Conservation (phyloP, 2,888 invertebrate species). For the Netelia melanura region DNA sequence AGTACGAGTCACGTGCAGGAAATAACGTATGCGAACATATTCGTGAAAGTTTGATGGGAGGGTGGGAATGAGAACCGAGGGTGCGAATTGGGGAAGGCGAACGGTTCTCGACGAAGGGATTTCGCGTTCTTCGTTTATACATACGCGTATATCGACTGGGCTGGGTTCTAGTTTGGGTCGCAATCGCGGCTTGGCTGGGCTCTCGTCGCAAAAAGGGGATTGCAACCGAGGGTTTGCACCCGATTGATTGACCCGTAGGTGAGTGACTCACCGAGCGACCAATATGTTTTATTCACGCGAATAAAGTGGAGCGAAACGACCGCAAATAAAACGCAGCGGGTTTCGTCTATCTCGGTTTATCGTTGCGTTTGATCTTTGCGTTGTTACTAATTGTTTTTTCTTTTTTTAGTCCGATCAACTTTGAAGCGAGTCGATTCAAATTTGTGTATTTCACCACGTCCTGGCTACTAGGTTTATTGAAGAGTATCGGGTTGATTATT, state of each 20-base stretch:
- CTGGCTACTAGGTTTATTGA: background rate
- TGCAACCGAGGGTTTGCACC: conserved; percentile 34
- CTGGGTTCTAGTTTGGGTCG: background rate
- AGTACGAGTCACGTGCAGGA: conserved; percentile 58
- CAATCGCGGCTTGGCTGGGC: too few relatives aligned
- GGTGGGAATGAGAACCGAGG: conserved; percentile 28
- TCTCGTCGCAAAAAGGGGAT: conserved; percentile 12
- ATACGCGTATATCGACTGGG: conserved; percentile 36
- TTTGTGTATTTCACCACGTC: background rate
- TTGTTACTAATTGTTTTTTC: background rate
- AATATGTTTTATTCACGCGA: conserved; percentile 36
- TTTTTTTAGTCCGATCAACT: background rate
- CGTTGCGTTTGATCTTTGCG: too few relatives aligned
- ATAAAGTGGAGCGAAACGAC: background rate
- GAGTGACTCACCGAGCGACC: conserved; percentile 52
- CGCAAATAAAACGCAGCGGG: background rate
- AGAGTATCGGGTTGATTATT: conserved; percentile 30
- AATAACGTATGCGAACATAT: conserved; percentile 24
- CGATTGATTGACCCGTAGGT: conserved; percentile 50
- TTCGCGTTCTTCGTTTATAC: conserved; percentile 9
- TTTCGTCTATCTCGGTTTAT: too few relatives aligned
- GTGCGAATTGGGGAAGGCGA: conserved; percentile 54
- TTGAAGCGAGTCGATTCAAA: background rate
- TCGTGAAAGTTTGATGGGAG: conserved; percentile 52
- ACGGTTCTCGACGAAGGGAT: conserved; percentile 38